phyloP scores from a whole-genome alignment of 2,888 invertebrate species.

The Zaprionus lineosus region DNA sequence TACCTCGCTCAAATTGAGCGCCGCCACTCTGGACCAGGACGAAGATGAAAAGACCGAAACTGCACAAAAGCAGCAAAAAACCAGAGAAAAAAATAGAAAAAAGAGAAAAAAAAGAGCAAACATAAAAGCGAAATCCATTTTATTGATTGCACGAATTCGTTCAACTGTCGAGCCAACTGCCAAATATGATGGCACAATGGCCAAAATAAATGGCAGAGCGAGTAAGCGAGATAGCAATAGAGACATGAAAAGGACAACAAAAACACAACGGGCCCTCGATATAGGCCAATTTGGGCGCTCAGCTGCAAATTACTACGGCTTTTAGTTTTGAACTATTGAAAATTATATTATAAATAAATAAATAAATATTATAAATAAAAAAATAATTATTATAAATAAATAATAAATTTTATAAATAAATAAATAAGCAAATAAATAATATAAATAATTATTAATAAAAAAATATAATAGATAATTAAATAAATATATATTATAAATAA shows the following conservation, averaged over 20 bases:
- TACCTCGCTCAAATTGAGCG: constrained; percentile 37
- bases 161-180: constrained; percentile 57
- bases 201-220: not conserved
- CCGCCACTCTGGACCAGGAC: constrained; percentile 17
- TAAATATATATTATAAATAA: too few species aligned
- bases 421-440: too few species aligned
- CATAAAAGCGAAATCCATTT: constrained; percentile 47
- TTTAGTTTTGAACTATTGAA: constrained; percentile 5
- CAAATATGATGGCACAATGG: constrained; percentile 49
- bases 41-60: not conserved
- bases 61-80: not conserved
- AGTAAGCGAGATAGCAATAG: too few species aligned
- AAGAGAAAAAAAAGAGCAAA: not conserved
- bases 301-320: constrained; percentile 17
- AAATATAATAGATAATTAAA: too few species aligned
- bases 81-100: not conserved
- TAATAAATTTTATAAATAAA: too few species aligned
- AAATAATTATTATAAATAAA: too few species aligned
- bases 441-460: too few species aligned
- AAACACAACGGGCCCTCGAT: not conserved
- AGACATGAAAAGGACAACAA: not conserved
- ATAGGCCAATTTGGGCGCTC: constrained; percentile 15
- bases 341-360: too few species aligned
- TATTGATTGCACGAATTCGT: constrained; percentile 66
- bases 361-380: too few species aligned